These are phyloP conservation scores for Centrocercus urophasianus DNA, from an alignment of 2,113 vertebrate species.

Conservation along the genomic window DNA sequence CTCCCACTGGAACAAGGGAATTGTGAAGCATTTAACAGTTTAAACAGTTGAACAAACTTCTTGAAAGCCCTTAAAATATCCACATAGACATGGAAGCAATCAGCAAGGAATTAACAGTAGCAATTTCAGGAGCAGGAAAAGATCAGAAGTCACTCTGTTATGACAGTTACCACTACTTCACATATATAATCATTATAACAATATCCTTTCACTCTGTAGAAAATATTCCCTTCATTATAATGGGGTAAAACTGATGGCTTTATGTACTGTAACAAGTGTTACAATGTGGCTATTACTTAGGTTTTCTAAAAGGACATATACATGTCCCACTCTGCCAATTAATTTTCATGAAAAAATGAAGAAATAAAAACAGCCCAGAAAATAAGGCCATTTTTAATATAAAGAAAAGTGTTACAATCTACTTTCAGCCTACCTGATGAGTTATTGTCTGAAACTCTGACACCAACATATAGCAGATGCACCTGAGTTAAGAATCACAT, in stretches of 20 bases:
- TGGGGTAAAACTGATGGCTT: background rate
- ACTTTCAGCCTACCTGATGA: background rate
- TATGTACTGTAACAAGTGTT: background rate
- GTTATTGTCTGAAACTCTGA: background rate
- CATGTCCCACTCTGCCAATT: background rate
- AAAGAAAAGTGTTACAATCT: background rate
- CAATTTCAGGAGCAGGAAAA: background rate
- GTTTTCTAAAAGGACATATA: background rate
- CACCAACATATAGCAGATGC: background rate
- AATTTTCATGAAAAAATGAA: background rate
- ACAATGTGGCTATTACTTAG: background rate
- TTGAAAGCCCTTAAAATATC: background rate
- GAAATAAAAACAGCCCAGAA: background rate
- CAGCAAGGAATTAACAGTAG: background rate
- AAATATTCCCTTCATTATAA: background rate
- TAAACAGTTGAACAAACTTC: slow-evolving; percentile 41
- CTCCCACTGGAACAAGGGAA: background rate
- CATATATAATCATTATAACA: background rate
- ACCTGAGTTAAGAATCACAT: background rate
- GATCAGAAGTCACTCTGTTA: background rate
- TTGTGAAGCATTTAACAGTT: slow-evolving; percentile 24
- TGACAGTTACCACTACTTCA: background rate
- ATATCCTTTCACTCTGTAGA: background rate
- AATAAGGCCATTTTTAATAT: background rate
- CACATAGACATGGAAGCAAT: background rate